Percentiles rank a stretch among this genome's conserved stretches.
phyloP scores from a whole-genome alignment of 2,797 vertebrate genomes.

The Cygnus olor region DNA sequence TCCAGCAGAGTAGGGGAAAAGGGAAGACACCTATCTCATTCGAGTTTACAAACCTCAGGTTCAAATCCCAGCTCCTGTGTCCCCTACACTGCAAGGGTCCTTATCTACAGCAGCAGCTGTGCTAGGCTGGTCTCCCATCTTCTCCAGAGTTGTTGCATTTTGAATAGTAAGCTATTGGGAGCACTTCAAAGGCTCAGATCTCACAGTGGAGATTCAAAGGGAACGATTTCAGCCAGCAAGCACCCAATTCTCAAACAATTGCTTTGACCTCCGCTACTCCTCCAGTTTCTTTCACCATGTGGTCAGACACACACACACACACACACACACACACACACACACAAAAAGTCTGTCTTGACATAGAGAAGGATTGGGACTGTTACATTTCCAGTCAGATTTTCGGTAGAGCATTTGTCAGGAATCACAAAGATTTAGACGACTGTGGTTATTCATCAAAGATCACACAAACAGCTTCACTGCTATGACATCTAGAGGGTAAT shows the following conservation, averaged over 20 bases:
- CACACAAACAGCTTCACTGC: not conserved
- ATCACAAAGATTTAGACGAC: not conserved
- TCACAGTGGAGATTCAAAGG: not conserved
- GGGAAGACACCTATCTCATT: not conserved
- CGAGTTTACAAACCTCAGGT: not conserved
- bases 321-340: not conserved
- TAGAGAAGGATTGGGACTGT: not conserved
- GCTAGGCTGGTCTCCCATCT: not conserved
- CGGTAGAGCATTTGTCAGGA: not conserved
- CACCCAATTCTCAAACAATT: not conserved
- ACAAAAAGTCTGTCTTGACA: not conserved
- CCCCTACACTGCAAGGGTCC: not conserved
- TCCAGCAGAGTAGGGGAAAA: not conserved
- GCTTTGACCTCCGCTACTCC: not conserved
- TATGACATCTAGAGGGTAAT: not conserved
- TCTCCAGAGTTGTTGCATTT: not conserved
- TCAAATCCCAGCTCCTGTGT: not conserved
- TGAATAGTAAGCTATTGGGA: not conserved
- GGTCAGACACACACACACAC: not conserved
- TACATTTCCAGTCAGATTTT: not conserved
- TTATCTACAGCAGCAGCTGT: not conserved
- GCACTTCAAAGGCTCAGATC: not conserved
- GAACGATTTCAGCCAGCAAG: not conserved
- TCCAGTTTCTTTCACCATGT: not conserved
- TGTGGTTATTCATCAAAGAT: not conserved